Evolutionary conservation across 2,113 vertebrate species (phyloP), one percentile per base, ranked within the genome.

Genomic region (Pyxicephalus adspersus): DNA sequence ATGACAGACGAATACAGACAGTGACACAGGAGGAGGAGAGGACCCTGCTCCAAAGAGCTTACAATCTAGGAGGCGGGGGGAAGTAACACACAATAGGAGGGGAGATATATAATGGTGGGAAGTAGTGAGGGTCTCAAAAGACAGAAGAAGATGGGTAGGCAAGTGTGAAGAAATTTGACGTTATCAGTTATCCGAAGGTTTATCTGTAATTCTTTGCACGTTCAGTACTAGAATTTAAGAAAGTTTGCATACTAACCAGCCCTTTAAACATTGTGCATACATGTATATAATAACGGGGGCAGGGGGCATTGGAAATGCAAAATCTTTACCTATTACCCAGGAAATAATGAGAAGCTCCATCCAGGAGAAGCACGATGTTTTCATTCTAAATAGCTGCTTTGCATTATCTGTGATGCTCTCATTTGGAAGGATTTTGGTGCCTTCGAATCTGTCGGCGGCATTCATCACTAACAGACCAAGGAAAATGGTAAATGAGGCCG

Each of bases 281-380:
- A 74, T 28, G 31, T n/a, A 18, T 28, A 17, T 20, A 60, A 31
- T 60, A 74, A 74, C 57, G 22, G 29, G 58, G 20, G 54, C 17
- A 31, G 19, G 1, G 29, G 8, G n/a, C 64, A 20, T 38, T 26
- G 45, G 26, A 6, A 78, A 34, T 11, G 26, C 31, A 66, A 66
- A 89, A 82, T 82, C 73, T 86, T 94, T 90, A 99, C 97, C 97
- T 96, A 97, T 92, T 88, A 99, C 94, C 97, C 97, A 99, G 81
- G 95, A 95, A 85, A 98, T 95, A 86, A 99, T 99, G 83, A 98
- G 93, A 86, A 97, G 91, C 89, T 99, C 97, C 95, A 96, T 98
- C 96, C 96, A 98, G 0, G 94, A 96, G 90, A 99, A 98, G 80
- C 93, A 91, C 0, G 97, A 98, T 22, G 96, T 99, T 88, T 97